Evolutionary conservation across 2,797 vertebrate genomes (phyloP).

Genomic region (Bufotes viridis): DNA sequence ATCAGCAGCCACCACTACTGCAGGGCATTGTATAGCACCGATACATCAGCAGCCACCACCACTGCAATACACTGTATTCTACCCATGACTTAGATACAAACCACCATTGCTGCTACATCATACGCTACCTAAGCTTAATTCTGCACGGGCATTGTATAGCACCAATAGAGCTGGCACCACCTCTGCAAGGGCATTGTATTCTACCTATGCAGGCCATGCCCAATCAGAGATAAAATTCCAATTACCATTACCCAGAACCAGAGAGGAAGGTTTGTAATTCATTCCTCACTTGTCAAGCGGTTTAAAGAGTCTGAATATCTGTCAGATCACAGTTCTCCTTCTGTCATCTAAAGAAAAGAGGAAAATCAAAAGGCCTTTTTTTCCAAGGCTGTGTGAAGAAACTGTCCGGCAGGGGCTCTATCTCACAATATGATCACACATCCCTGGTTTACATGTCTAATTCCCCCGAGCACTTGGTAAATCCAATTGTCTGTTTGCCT

Average conservation of each 20-base stretch:
- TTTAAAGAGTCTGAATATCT: neutral
- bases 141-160: neutral
- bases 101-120: neutral
- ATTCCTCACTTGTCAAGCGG: neutral
- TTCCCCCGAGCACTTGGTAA: constrained; percentile 32
- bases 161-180: too few species aligned
- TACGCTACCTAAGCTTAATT: neutral
- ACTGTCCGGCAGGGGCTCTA: neutral
- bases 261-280: neutral
- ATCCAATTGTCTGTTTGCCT: constrained; percentile 53
- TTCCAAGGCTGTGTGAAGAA: neutral
- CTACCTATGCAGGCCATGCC: neutral
- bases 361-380: neutral
- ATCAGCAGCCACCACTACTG: neutral
- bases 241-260: neutral
- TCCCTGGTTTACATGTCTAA: constrained; percentile 21
- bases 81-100: too few species aligned
- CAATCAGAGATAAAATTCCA: neutral
- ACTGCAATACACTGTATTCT: neutral
- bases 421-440: neutral
- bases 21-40: neutral
- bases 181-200: neutral
- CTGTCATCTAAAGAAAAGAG: neutral
- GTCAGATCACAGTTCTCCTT: neutral
- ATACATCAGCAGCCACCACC: neutral